Evolutionary conservation across 2,888 invertebrate genomes (phyloP), one percentile per base, ranked within the genome.

Genomic region (Tuberolachnus salignus): DNA sequence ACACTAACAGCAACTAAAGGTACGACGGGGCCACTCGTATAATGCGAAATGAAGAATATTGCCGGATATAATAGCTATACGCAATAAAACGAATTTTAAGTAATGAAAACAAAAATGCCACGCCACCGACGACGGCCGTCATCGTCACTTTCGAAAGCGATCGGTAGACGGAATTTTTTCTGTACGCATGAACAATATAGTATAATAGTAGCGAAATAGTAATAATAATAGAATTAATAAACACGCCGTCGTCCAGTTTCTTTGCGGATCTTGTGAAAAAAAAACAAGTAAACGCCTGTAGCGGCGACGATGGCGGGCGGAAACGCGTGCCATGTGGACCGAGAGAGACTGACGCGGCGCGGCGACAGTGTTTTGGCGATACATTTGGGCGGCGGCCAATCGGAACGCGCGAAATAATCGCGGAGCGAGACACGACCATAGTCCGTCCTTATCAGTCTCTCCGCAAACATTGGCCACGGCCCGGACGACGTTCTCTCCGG

Each of bases 401-500:
- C 19, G 49, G 49, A 72, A n/a, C 49, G 34, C 61, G 61, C n/a
- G 6, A 46, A 72, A 59, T 26, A 49, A 59, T 59, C 46, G 59
- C 19, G 26, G 26, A 49, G 14, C 46, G 59, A 46, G 46, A 49
- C 71, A 19, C 70, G 14, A 49, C 49, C 49, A 61, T 26, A 14
- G 21, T 21, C 34, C 16, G 72, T 51, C 16, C 61, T 72, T 51
- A 61, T 72, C 72, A 61, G 19, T 64, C 16, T 64, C 4, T 26
- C 67, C 16, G 46, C 23, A 26, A 26, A 26, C 49, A 23, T n/a
- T 26, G 42, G 21, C 44, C n/a, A 34, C 69, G 26, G 51, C 34
- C 69, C 69, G 42, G 53, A 69, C 69, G 42, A 69, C 69, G 42
- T 53, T 34, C n/a, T 69, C 53, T 16, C 42, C 53, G 53, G 53